A percentile compares a stretch with the other conserved stretches of the same genome.
These are phyloP conservation scores for Pseudochirops corinnae DNA, from an alignment of 2,797 vertebrate species.

Conservation along the genomic window DNA sequence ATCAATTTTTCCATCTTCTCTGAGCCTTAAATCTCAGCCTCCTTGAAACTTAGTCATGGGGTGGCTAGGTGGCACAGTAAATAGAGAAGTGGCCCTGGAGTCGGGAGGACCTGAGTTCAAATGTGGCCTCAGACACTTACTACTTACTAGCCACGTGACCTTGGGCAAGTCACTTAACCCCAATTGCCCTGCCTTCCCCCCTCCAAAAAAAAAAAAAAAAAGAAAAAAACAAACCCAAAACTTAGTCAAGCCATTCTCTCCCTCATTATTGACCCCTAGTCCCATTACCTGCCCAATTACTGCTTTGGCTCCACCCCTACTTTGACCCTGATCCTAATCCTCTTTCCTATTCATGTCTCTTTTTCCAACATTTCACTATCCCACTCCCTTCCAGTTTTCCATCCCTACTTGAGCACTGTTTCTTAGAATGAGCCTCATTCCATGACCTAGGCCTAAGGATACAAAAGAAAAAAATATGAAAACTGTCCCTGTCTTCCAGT, in stretches of 20 bases:
- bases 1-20: background rate
- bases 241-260: background rate
- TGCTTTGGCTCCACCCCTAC: too few species aligned
- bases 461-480: background rate
- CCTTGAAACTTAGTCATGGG: background rate
- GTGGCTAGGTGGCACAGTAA: too few species aligned
- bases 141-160: too few species aligned
- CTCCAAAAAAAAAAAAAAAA: too few species aligned
- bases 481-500: background rate
- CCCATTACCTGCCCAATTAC: too few species aligned
- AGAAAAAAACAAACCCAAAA: too few species aligned
- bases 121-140: too few species aligned
- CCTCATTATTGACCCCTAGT: background rate
- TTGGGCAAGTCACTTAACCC: too few species aligned
- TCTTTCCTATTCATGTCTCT: background rate
- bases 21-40: background rate
- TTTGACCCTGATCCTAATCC: background rate
- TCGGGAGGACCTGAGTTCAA: too few species aligned
- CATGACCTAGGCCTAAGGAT: background rate
- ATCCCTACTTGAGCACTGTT: background rate
- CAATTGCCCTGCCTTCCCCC: too few species aligned
- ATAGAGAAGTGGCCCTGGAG: too few species aligned
- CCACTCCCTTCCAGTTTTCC: background rate
- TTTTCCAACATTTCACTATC: background rate
- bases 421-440: background rate